These are phyloP conservation scores for Myodes glareolus DNA, from an alignment of 2,113 vertebrate genomes.

Conservation along the genomic window DNA sequence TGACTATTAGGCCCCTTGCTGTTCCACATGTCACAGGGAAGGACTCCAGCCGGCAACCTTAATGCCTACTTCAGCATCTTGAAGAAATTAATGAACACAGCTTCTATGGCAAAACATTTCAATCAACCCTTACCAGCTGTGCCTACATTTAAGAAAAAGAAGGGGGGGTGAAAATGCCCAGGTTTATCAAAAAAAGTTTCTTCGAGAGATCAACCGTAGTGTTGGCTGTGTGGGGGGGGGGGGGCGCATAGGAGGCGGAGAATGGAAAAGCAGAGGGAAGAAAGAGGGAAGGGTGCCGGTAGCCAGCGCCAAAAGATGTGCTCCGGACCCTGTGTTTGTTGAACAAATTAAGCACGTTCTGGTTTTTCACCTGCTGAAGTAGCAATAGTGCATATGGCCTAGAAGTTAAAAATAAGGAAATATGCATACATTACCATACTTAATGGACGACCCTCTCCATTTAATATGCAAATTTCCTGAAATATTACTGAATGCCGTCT, in stretches of 20 bases:
- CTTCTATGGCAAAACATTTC: conserved; percentile 92
- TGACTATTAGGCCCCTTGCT: conserved; percentile 91
- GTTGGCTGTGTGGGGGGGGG: conserved; percentile 52
- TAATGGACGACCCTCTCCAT: conserved; percentile 99
- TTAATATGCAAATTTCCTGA: conserved; percentile 99
- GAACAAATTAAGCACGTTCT: conserved; percentile 97
- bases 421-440: conserved; percentile 99
- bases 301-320: conserved; percentile 87
- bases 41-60: conserved; percentile 91
- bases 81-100: conserved; percentile 92
- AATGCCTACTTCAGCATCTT: conserved; percentile 92
- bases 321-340: conserved; percentile 94
- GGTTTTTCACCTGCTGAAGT: conserved; percentile 97
- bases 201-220: conserved; percentile 80
- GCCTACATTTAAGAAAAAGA: conserved; percentile 84
- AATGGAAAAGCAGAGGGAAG: conserved; percentile 69
- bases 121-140: conserved; percentile 91
- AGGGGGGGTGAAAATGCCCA: conserved; percentile 52
- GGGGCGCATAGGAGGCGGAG: conserved; percentile 45
- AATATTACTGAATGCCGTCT: conserved; percentile 99
- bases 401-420: conserved; percentile 99
- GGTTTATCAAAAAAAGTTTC: conserved; percentile 86
- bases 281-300: conserved; percentile 84
- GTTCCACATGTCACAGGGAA: conserved; percentile 92
- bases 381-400: conserved; percentile 96